Percentiles rank a stretch among this genome's conserved stretches.
Conservation (phyloP, 2,797 vertebrate genomes). For the Brachyalestes nurse region DNA sequence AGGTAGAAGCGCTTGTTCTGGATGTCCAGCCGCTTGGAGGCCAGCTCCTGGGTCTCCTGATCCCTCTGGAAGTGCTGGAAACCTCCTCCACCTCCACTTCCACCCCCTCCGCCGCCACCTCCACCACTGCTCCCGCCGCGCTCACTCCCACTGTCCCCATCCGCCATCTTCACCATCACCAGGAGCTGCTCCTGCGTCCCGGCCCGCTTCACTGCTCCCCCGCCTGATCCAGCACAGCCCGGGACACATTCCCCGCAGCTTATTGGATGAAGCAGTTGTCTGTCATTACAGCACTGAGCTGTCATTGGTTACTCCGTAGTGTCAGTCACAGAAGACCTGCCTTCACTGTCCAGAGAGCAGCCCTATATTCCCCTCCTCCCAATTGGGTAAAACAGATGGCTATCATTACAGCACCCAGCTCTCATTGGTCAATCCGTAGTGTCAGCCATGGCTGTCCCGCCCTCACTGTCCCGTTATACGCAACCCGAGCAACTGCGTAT, state of each 20-base stretch:
- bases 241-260: conserved; percentile 28
- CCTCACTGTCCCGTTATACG: background rate
- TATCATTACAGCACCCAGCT: background rate
- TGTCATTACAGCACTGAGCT: background rate
- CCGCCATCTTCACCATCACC: conserved; percentile 94
- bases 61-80: conserved; percentile 85
- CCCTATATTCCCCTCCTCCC: no score
- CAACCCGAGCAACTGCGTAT: background rate
- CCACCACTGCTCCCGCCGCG: conserved; percentile 81
- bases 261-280: conserved; percentile 58
- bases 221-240: conserved; percentile 64
- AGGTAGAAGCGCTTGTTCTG: conserved; percentile 88
- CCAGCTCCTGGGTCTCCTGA: conserved; percentile 84
- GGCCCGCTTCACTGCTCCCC: conserved; percentile 70
- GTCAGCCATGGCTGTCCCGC: conserved; percentile 10
- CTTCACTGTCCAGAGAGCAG: no score
- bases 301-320: background rate
- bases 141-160: conserved; percentile 91
- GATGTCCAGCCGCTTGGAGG: conserved; percentile 85
- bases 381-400: background rate
- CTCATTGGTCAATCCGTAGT: background rate
- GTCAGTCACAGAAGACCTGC: background rate
- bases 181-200: conserved; percentile 66
- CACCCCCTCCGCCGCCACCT: conserved; percentile 80
- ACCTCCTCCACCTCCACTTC: conserved; percentile 77